phyloP scores from a whole-genome alignment of 2,888 invertebrate genomes.

The Phyllotreta cruciferae region DNA sequence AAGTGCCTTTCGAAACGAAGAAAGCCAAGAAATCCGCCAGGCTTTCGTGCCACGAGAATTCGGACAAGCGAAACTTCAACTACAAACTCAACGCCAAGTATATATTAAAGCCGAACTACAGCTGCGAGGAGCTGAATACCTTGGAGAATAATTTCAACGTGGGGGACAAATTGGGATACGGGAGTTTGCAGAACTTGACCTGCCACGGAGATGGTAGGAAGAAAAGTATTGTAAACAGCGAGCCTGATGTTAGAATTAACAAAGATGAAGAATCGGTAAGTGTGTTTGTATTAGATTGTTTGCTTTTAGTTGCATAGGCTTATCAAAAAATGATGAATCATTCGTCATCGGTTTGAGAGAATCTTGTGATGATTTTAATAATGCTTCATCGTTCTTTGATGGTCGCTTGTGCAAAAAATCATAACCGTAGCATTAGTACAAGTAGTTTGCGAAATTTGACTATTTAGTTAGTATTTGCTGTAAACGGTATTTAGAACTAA shows the following conservation, averaged over 20 bases:
- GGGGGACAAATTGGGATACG: slow-evolving; percentile 61
- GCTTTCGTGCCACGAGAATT: slow-evolving; percentile 55
- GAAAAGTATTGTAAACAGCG: slow-evolving; percentile 64
- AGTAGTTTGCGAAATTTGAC: too few species aligned
- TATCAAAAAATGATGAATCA: not conserved
- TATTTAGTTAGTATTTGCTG: too few species aligned
- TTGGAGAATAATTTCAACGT: slow-evolving; percentile 49
- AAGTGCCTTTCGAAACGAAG: slow-evolving; percentile 54
- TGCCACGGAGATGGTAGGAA: slow-evolving; percentile 39
- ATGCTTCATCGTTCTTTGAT: too few species aligned
- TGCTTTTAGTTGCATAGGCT: not conserved
- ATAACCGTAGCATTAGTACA: too few species aligned
- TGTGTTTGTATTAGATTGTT: slow-evolving; percentile 23
- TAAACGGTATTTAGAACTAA: too few species aligned
- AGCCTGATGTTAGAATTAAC: slow-evolving; percentile 68
- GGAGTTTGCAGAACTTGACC: slow-evolving; percentile 68
- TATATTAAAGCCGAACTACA: slow-evolving; percentile 58
- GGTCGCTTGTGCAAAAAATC: too few species aligned
- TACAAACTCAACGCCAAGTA: slow-evolving; percentile 73
- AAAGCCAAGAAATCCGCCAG: slow-evolving; percentile 50
- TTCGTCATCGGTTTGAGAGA: not conserved
- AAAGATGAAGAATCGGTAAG: slow-evolving; percentile 42
- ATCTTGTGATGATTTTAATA: too few species aligned
- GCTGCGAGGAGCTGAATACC: slow-evolving; percentile 56
- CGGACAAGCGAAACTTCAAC: slow-evolving; percentile 53